phyloP scores from a whole-genome alignment of 1,140 invertebrate genomes.

The Trichogramma pretiosum region DNA sequence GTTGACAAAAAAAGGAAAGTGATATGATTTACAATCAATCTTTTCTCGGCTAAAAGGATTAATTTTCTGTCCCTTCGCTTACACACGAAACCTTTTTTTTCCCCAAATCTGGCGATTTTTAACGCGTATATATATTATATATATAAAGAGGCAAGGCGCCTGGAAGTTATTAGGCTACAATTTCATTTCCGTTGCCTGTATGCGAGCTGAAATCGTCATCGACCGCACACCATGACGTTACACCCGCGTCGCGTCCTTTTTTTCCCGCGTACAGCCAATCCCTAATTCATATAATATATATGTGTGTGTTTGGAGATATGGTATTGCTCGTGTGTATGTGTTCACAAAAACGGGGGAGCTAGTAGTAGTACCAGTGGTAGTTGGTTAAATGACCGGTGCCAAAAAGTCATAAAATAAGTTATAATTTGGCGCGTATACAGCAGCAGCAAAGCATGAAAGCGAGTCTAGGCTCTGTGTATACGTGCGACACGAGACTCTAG shows the following conservation, averaged over 20 bases:
- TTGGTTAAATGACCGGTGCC: conserved; percentile 45
- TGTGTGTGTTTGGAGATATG: too few species aligned
- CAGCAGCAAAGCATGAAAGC: too few species aligned
- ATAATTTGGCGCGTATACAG: conserved; percentile 48
- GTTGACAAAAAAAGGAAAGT: neutral
- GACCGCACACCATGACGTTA: too few species aligned
- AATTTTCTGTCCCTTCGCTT: too few species aligned
- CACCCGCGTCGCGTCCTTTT: too few species aligned
- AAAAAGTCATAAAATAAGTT: conserved; percentile 49
- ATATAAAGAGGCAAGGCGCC: neutral
- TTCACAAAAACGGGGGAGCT: neutral
- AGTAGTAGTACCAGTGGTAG: conserved; percentile 5
- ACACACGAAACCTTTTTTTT: too few species aligned
- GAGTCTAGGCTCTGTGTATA: too few species aligned
- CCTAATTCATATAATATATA: too few species aligned
- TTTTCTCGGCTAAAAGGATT: neutral
- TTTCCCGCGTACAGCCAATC: too few species aligned
- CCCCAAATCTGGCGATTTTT: neutral
- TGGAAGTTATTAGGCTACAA: conserved; percentile 44
- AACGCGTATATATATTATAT: neutral
- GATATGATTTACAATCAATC: conserved; percentile 7
- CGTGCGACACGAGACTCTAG: too few species aligned
- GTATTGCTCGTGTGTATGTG: neutral
- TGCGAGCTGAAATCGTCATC: too few species aligned
- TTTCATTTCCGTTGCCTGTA: conserved; percentile 39